Base-by-base conservation (phyloP, 1,140 invertebrate genomes). In the Drosophila willistoni region DNA sequence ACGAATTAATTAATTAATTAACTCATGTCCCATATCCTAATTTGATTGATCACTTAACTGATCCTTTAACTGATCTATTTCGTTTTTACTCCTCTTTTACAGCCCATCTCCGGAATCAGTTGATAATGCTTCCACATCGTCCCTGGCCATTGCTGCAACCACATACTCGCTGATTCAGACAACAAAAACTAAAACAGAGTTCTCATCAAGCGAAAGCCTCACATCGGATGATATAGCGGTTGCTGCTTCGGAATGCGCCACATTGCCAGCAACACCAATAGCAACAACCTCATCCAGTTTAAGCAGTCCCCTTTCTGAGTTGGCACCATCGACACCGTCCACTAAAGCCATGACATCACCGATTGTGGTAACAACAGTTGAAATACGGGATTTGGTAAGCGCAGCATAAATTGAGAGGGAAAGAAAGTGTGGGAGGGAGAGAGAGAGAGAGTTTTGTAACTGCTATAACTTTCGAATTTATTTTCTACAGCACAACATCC, bases 311-410 rank as follows among this genome's bases (percentile, higher is more conserved):
- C 60, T 79, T 7, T 83, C 79, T 47, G 83, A 87, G 39, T 68
- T 72, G 54, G 79, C 73, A 55, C 80, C 81, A 62, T 79, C 77
- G n/a, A 79, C 83, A 12, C 64, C 83, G 41, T 86, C 82, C 63
- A 82, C 83, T 10, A 70, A 60, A 61, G 76, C 70, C 14, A 86
- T 87, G 83, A 44, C 73, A 12, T 89, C 83, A 3, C 79, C 83
- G 1, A 77, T 79, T 44, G 57, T 87, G 12, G 71, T 87, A 7
- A 83, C 83, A 14, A 87, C 72, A 44, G 83, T 73, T 7, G 79
- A 77, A 63, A 83, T 86, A 63, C 79, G 73, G 44, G 72, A 83
- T 55, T 77, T 83, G 65, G 83, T 86, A 74, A 79, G 64, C 41
- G 19, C 19, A 9, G 36, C 36, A 39, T 39, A 29, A 7, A 29